phyloP scores from a whole-genome alignment of 2,797 vertebrate species.

The Pterois miles region DNA sequence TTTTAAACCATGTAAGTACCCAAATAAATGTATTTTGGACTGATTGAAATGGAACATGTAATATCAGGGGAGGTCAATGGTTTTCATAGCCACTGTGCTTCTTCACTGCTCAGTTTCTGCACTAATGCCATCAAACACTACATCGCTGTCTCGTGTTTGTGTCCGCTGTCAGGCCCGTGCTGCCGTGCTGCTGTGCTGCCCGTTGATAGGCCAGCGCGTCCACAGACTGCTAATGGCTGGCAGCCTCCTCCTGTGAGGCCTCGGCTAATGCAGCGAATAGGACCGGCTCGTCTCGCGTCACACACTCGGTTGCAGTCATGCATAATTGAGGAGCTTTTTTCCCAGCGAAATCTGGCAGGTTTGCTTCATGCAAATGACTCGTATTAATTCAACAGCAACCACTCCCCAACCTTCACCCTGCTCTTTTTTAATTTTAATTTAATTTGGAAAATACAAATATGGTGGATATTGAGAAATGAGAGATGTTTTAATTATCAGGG shows the following conservation, averaged over 20 bases:
- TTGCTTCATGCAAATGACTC: conserved; percentile 33
- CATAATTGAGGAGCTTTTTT: conserved; percentile 54
- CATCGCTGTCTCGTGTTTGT: not conserved
- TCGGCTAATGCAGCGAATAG: not conserved
- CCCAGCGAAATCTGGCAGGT: conserved; percentile 34
- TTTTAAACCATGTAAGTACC: not conserved
- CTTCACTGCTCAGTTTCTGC: not conserved
- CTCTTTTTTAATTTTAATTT: not conserved
- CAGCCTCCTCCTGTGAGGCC: conserved; percentile 22
- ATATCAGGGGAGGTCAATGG: not conserved
- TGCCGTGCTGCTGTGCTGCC: not conserved
- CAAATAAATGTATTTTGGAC: not conserved
- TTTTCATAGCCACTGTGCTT: not conserved
- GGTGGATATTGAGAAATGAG: conserved; percentile 18
- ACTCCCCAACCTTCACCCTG: not conserved
- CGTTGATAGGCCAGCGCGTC: not conserved
- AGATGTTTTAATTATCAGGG: conserved; percentile 29
- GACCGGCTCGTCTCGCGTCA: conserved; percentile 18
- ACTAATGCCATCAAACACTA: not conserved
- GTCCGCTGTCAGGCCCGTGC: not conserved
- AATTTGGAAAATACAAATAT: conserved; percentile 41
- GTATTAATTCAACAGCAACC: conserved; percentile 18
- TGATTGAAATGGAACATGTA: not conserved
- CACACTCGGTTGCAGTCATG: conserved; percentile 43
- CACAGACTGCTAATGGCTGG: conserved; percentile 14